Evolutionary conservation across 2,888 invertebrate species (phyloP).

Genomic region (Sphecodes monilicornis): DNA sequence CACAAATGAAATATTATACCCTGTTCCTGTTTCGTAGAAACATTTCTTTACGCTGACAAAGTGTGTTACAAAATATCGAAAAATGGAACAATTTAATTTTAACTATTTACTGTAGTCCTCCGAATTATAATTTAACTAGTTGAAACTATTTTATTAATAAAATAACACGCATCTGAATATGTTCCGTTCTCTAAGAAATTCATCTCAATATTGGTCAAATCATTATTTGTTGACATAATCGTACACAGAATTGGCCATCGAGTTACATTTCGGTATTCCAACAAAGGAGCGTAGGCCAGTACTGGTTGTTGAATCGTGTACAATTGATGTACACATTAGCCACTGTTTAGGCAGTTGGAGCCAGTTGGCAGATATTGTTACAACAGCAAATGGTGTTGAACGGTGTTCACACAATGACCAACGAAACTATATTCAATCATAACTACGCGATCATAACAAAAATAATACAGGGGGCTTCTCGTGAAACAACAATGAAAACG

Average conservation of each 20-base stretch:
- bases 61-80: background rate
- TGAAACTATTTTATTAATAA: background rate
- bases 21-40: background rate
- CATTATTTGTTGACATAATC: background rate
- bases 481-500: too few relatives aligned
- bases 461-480: too few relatives aligned
- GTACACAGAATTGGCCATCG: background rate
- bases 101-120: background rate
- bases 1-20: background rate
- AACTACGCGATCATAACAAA: background rate
- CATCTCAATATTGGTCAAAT: background rate
- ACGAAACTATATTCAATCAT: background rate
- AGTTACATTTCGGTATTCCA: background rate
- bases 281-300: background rate
- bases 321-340: background rate
- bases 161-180: background rate
- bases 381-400: background rate
- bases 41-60: background rate
- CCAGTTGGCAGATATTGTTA: background rate
- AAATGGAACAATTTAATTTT: background rate
- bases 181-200: background rate
- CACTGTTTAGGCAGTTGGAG: background rate
- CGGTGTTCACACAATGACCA: background rate
- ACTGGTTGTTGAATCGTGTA: background rate
- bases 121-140: background rate